Evolutionary conservation across 1,140 invertebrate species (phyloP), one percentile per base, ranked within the genome.

Genomic region (Hetaerina americana): DNA sequence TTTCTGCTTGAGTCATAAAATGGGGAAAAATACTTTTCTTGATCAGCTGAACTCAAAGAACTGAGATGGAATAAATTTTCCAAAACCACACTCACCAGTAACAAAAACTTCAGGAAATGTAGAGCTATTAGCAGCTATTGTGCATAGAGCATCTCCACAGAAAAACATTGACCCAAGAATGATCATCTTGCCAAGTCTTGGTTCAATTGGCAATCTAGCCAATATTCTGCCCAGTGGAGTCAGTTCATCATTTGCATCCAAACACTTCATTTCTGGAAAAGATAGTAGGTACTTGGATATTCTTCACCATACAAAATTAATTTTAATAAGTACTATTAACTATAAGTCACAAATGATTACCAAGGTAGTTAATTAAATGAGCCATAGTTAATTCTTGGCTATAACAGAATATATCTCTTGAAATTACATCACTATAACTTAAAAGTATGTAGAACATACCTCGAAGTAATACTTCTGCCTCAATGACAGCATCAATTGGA

Each of bases 151-250:
- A 81, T 97, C 95, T 0, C 92, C 95, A 75, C 91, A 90, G 67
- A 89, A 87, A 76, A 98, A 91, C 73, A 96, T 89, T 26, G 89
- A 88, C 0, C 92, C 94, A 25, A 97, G 82, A 25, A 98, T 88
- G 86, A 97, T 90, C 95, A 97, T 97, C 82, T 96, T 97, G 0
- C 95, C 95, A 5, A 97, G 84, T 26, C 94, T 86, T 0, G 96
- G 95, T 78, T 97, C 95, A 70, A 97, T 90, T 0, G 95, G 94
- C 76, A 97, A 80, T 73, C 93, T 90, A 0, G 95, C 95, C n/a
- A 98, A 83, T 73, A 97, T 95, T 74, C 89, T 89, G 0, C 95
- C 96, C 0, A 97, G 83, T 0, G 95, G 92, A 0, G 95, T 96
- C 27, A 98, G 79, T 70, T 94, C 91, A 78, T 96, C 94, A 71